Percentiles rank a stretch among this genome's conserved stretches.
Evolutionary conservation across 2,888 invertebrate genomes (phyloP).

Genomic region (Cynaeus angustus): DNA sequence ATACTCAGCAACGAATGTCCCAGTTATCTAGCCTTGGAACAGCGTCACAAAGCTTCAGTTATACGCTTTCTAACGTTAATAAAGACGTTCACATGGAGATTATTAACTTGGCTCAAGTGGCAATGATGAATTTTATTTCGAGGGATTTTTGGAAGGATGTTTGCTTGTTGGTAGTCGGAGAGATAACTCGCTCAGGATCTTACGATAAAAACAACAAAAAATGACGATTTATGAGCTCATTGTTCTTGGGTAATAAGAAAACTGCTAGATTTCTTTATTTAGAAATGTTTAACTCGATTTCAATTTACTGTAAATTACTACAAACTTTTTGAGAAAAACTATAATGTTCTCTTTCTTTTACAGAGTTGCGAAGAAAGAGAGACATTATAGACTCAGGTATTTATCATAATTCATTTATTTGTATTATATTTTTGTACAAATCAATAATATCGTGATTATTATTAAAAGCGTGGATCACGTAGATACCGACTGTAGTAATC

Average conservation of each 20-base stretch:
- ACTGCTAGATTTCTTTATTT: too few relatives aligned
- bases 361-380: constrained; percentile 50
- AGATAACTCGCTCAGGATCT: too few relatives aligned
- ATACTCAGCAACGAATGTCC: constrained; percentile 43
- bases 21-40: constrained; percentile 50
- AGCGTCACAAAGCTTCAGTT: constrained; percentile 47
- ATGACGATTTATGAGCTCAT: too few relatives aligned
- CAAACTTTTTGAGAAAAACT: constrained; percentile 16
- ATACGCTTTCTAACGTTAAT: constrained; percentile 48
- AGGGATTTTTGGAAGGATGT: not conserved
- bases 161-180: too few relatives aligned
- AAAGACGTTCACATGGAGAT: constrained; percentile 8
- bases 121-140: constrained; percentile 26
- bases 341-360: constrained; percentile 49
- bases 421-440: too few relatives aligned
- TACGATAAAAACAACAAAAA: too few relatives aligned
- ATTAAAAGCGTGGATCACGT: too few relatives aligned
- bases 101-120: constrained; percentile 14
- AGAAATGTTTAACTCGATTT: too few relatives aligned
- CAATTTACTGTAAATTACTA: not conserved
- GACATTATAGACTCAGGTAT: constrained; percentile 51
- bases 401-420: constrained; percentile 23
- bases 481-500: not conserved
- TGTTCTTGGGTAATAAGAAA: too few relatives aligned
- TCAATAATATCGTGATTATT: too few relatives aligned